Percentiles rank a stretch among this genome's conserved stretches.
Evolutionary conservation across 2,888 invertebrate species (phyloP).

Genomic region (Aleiodes testaceus): DNA sequence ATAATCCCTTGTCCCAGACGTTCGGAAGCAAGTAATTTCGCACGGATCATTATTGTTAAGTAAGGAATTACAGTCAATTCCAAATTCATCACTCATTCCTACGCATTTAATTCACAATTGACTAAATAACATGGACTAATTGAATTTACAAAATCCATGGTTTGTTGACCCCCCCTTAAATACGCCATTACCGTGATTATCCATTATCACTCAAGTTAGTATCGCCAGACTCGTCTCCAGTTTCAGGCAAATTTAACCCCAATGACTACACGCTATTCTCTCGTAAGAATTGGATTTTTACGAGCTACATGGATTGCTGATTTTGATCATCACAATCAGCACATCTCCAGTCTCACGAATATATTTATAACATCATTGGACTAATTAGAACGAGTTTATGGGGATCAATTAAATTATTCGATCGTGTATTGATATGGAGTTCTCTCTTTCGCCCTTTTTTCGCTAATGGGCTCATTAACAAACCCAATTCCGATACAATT

Average conservation of each 20-base stretch:
- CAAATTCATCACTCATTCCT: neutral
- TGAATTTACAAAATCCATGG: neutral
- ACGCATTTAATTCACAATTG: no score
- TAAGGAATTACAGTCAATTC: neutral
- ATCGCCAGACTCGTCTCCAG: conserved; percentile 37
- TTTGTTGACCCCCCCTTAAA: conserved; percentile 31
- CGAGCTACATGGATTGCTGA: conserved; percentile 28
- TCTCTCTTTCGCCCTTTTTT: no score
- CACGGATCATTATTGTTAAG: neutral
- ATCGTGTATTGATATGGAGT: no score
- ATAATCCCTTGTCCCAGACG: neutral
- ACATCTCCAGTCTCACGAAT: no score
- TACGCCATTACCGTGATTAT: conserved; percentile 46
- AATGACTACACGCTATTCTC: conserved; percentile 46
- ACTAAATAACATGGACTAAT: neutral
- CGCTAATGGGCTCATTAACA: neutral
- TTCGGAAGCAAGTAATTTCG: neutral
- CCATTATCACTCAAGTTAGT: conserved; percentile 47
- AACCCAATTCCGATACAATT: conserved; percentile 11
- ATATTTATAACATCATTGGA: conserved; percentile 5
- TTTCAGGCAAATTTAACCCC: conserved; percentile 40
- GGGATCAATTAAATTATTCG: no score
- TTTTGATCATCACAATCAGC: neutral
- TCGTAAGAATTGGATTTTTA: conserved; percentile 50
- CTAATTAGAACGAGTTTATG: neutral